Evolutionary conservation across 2,113 vertebrate species (phyloP), one percentile per base, ranked within the genome.

Genomic region (Collichthys lucidus): DNA sequence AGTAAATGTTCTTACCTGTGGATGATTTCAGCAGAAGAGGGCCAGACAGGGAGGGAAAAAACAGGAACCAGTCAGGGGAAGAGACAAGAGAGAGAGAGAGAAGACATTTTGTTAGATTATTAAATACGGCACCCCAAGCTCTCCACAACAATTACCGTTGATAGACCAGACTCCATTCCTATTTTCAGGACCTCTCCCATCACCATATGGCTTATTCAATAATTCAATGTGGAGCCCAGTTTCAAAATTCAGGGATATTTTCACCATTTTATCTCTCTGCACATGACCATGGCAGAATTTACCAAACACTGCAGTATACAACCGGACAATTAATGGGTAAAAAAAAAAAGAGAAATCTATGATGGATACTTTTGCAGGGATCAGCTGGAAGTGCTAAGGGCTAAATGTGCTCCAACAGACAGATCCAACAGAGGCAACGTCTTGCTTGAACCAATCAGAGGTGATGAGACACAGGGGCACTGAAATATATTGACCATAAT

Each of bases 1-100:
- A 42, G 29, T 3, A 84, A 80, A 65, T 72, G 46, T 62, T 90
- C 88, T 92, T 92, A 94, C 93, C 92, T 94, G 92, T 73, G 61
- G 82, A 88, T 20, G 81, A 77, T 82, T 81, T 84, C 80, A 73
- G 57, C 29, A 66, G 83, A 6, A 61, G 55, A 71, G 20, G 60
- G 40, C 63, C 61, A 63, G 70, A 19, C 17, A 2, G 0, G 2
- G 61, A 65, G 50, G 42, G 6, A 31, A 31, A 31, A 49, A 66
- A 53, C 76, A 77, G 31, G 65, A 89, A 47, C 35, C 80, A 35
- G n/a, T 4, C 65, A 53, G 11, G 26, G 14, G 42, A 67, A 26
- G 74, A 64, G 31, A 22, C 19, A 40, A 17, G 75, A 67, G 16
- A 73, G 4, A 87, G 3, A 83, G 22, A 86, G 47, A 83, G 22